A percentile compares a stretch with the other conserved stretches of the same genome.
Conservation (phyloP, 2,888 invertebrate species). For the Zonitis immaculata region DNA sequence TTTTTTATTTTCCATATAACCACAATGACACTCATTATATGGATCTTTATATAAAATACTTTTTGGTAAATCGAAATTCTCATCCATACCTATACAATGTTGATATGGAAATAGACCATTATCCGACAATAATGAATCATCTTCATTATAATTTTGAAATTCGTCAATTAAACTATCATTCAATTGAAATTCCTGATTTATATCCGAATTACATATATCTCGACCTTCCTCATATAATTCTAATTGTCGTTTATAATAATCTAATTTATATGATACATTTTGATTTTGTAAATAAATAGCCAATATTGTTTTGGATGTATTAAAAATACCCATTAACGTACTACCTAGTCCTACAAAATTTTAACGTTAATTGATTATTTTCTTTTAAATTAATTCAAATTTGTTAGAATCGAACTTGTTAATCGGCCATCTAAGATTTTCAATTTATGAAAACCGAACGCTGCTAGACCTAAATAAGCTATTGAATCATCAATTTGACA, state of each 20-base stretch:
- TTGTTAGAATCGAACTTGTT: too few relatives aligned
- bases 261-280: constrained; percentile 28
- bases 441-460: constrained; percentile 64
- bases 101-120: constrained; percentile 19
- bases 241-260: constrained; percentile 18
- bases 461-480: constrained; percentile 71
- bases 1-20: neutral
- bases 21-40: constrained; percentile 39
- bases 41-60: constrained; percentile 39
- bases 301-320: constrained; percentile 29
- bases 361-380: neutral
- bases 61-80: constrained; percentile 19
- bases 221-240: constrained; percentile 11
- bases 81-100: constrained; percentile 8
- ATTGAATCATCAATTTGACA: constrained; percentile 58
- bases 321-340: constrained; percentile 35
- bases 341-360: constrained; percentile 28
- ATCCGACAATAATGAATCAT: constrained; percentile 17
- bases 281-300: constrained; percentile 42
- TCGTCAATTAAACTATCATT: constrained; percentile 4
- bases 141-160: neutral
- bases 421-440: constrained; percentile 44
- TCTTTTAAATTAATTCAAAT: neutral
- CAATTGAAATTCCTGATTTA: neutral
- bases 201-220: constrained; percentile 9